A percentile compares a stretch with the other conserved stretches of the same genome.
These are phyloP conservation scores for Bujurquina vittata DNA, from an alignment of 2,113 vertebrate genomes.

Conservation along the genomic window DNA sequence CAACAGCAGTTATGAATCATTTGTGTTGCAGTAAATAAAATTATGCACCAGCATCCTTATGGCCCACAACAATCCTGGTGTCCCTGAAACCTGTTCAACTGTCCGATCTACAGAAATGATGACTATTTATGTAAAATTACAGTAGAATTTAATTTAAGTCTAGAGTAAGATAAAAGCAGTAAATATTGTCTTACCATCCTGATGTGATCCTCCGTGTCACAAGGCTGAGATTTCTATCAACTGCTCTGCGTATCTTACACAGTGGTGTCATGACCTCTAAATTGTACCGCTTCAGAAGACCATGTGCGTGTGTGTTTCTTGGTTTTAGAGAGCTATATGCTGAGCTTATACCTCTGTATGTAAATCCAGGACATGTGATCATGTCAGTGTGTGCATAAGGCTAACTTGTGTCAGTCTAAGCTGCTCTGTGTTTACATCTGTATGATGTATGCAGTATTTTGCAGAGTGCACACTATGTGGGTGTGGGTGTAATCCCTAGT, in stretches of 20 bases:
- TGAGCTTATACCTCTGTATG: background rate
- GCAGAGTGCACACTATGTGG: conserved; percentile 6
- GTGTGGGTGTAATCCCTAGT: conserved; percentile 33
- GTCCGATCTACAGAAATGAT: background rate
- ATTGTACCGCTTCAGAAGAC: conserved; percentile 3
- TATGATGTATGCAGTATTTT: conserved; percentile 23
- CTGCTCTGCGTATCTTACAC: conserved; percentile 29
- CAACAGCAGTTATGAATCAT: too few relatives aligned
- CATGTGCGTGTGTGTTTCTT: background rate
- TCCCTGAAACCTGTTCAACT: background rate
- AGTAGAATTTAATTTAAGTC: background rate
- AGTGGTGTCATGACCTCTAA: conserved; percentile 54
- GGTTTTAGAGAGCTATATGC: background rate
- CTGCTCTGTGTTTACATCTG: conserved; percentile 30
- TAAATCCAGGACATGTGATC: conserved; percentile 28
- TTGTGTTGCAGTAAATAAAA: background rate
- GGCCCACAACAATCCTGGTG: background rate
- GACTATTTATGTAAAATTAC: background rate
- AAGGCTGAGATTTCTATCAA: conserved; percentile 37
- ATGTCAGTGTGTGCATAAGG: conserved; percentile 28
- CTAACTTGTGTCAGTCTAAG: conserved; percentile 19
- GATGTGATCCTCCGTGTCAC: conserved; percentile 46
- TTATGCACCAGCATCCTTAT: background rate
- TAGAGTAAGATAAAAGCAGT: background rate
- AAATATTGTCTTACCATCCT: conserved; percentile 49